Base-by-base conservation (phyloP, 2,888 invertebrate species). In the Rhamphomyia laevipes region DNA sequence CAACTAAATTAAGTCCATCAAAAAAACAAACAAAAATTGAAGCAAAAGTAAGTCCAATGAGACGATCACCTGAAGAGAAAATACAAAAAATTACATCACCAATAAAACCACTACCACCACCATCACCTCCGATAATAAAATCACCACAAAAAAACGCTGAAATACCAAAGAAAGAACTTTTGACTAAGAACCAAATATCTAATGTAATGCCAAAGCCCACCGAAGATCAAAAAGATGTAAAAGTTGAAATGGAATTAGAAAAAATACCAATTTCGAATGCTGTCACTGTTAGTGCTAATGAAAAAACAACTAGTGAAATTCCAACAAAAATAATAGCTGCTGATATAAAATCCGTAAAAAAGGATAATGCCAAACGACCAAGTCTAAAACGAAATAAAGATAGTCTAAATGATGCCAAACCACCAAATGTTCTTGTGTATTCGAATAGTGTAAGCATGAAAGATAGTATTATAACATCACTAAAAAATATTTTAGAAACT, bases 401-500 rank as follows among this genome's bases (percentile, higher is more conserved):
- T 47, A 66, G 63, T 47, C 49, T 66, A 16, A 61, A 56, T 18
- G 61, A 64, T 60, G 73, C 76, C 3, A 87, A 86, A 66, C 86
- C 88, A 43, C 84, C 86, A 4, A 88, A 87, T 71, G 78, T 89
- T 59, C 73, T 89, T 52, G 84, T 89, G 56, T 88, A 84, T 67
- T 84, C 87, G 3, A 88, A 89, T 66, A 87, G 85, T 66, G 66
- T 77, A 50, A 78, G 78, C 23, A 81, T 85, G 43, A 78, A 81
- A 57, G 84, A 86, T 57, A 85, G 83, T 65, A 81, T 87, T 47
- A 82, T 83, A 61, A 72, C 74, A 23, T 82, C 84, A 21, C 73
- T 89, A 44, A 75, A 77, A 51, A 75, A 78, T 56, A 80, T 84
- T 49, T 70, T 88, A 52, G 82, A 84, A 65, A 76, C 75, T 60